These are phyloP conservation scores for Xerus rutilus DNA, from an alignment of 2,797 vertebrate genomes.

Conservation along the genomic window DNA sequence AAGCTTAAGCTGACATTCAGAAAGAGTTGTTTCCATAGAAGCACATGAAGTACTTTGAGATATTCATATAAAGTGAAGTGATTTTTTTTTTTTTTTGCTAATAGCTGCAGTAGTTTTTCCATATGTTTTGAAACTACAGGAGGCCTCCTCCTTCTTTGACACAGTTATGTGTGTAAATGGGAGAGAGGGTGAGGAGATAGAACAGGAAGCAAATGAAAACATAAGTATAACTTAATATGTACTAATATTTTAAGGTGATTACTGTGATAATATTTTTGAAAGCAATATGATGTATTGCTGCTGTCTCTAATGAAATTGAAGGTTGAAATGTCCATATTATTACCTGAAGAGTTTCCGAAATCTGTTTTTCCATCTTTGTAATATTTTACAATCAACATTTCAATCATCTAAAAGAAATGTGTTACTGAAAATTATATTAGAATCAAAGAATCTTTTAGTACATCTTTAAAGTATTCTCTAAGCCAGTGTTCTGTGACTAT, in stretches of 20 bases:
- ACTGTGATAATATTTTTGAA: not conserved
- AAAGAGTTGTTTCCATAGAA: conserved; percentile 55
- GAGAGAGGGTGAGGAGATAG: not conserved
- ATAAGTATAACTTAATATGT: not conserved
- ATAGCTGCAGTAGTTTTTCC: conserved; percentile 52
- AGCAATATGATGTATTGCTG: not conserved
- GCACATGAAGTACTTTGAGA: not conserved
- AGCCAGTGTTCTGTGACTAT: conserved; percentile 42
- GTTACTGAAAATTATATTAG: conserved; percentile 36
- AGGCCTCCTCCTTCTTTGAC: not conserved
- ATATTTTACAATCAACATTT: conserved; percentile 17
- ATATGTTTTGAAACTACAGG: conserved; percentile 21
- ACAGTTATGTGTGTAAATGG: not conserved
- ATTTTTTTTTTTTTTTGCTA: not conserved
- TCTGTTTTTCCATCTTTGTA: not conserved
- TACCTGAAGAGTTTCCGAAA: not conserved
- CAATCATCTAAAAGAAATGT: not conserved
- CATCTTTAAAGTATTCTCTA: conserved; percentile 57
- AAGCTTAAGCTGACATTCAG: conserved; percentile 69
- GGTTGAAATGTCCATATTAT: not conserved
- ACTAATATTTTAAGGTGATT: not conserved
- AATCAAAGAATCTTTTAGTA: not conserved
- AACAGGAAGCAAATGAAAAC: not conserved
- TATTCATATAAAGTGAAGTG: not conserved
- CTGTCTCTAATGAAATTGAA: not conserved